Evolutionary conservation across 1,140 invertebrate genomes (phyloP).

Genomic region (Brachionus calyciflorus): DNA sequence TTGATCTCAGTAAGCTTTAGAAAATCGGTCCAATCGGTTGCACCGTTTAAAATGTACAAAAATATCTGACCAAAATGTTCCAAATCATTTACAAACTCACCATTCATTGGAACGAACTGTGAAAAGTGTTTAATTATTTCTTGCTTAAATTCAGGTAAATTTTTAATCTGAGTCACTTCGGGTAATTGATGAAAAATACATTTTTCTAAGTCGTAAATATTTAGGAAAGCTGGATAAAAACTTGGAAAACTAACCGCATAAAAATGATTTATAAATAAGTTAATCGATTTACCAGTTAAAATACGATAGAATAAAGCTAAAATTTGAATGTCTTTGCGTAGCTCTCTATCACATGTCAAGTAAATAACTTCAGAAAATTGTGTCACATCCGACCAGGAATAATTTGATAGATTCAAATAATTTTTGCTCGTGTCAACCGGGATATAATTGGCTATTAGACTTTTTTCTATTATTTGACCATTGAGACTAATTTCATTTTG

Average conservation of each 20-base stretch:
- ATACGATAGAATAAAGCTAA: background rate
- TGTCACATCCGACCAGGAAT: background rate
- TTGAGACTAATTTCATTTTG: background rate
- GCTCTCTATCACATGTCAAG: background rate
- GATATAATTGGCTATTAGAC: background rate
- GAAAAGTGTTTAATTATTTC: too few relatives aligned
- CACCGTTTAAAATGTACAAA: too few relatives aligned
- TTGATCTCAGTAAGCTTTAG: too few relatives aligned
- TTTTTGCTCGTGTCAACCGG: background rate
- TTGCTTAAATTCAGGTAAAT: too few relatives aligned
- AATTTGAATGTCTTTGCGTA: background rate
- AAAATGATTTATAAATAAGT: background rate
- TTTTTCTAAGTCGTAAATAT: too few relatives aligned
- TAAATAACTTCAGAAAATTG: slow-evolving; percentile 4
- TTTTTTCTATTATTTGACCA: background rate
- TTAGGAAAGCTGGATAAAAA: background rate
- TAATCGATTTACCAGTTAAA: background rate
- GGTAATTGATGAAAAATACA: too few relatives aligned
- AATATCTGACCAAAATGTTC: too few relatives aligned
- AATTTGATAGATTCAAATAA: background rate
- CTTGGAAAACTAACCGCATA: background rate
- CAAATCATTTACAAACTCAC: too few relatives aligned
- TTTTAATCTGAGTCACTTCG: too few relatives aligned
- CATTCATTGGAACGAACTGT: too few relatives aligned
- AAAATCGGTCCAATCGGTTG: too few relatives aligned